Evolutionary conservation across 2,888 invertebrate species (phyloP), one percentile per base, ranked within the genome.

Genomic region (Cordilura impudica): DNA sequence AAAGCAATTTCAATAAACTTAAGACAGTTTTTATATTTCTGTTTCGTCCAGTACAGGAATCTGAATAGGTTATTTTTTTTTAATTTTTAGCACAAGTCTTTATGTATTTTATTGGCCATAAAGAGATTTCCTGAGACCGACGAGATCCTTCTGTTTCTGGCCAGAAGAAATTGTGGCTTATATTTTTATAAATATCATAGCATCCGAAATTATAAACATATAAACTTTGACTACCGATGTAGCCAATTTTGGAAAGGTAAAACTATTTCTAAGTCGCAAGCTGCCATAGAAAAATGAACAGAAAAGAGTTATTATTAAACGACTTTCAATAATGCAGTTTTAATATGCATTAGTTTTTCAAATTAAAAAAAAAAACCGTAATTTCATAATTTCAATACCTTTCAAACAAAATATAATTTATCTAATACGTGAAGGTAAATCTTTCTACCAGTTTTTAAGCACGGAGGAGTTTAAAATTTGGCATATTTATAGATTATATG

Each of bases 141-240:
- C 77, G 82, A 80, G 81, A 84, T 78, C 81, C 82, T 83, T 82
- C 83, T 81, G 81, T 82, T 82, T 82, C 82, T 81, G 80, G 77
- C 78, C 79, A 83, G 74, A 81, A 69, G 71, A 70, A 82, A 78
- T 80, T 81, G 80, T 78, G 71, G 61, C 81, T 78, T 82, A 73
- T 70, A 83, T 84, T 79, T 78, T 82, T 81, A 82, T 19, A 82
- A 31, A 82, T 45, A 26, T 29, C 45, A 61, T 61, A 45, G 45
- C 60, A 45, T 45, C 29, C 16, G 16, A 61, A 61, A 47, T 61
- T 47, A 82, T 81, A 82, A 71, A 83, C 82, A 75, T 78, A 61
- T 60, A 74, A 78, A 78, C 71, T 81, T 69, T 61, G 54, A 19
- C 73, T 65, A 61, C 65, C n/a, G n/a, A 73, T 65, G 56, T 58